These are phyloP conservation scores for Strix uralensis DNA, from an alignment of 2,113 vertebrate species.

Conservation along the genomic window DNA sequence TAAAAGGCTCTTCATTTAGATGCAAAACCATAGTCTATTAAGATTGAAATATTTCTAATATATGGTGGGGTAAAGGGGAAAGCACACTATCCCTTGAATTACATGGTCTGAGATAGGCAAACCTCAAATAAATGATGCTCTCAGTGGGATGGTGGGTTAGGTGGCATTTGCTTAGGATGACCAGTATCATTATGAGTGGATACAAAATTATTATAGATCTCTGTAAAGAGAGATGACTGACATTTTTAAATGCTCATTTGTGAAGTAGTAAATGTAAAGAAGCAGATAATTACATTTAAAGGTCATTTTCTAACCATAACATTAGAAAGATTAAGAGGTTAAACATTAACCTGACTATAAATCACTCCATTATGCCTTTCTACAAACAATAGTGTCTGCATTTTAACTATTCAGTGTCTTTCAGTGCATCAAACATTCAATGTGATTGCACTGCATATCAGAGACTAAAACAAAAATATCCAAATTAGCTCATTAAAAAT, in stretches of 20 bases:
- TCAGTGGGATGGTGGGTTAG: neutral
- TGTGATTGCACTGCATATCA: neutral
- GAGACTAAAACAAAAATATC: neutral
- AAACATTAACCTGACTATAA: slow-evolving; percentile 9
- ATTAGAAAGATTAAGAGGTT: slow-evolving; percentile 15
- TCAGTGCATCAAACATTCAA: neutral
- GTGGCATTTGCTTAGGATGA: neutral
- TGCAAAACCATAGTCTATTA: neutral
- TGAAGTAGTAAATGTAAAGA: neutral
- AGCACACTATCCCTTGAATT: neutral
- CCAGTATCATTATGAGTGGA: neutral
- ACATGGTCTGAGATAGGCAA: neutral
- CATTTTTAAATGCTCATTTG: slow-evolving; percentile 3
- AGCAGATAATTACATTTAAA: slow-evolving; percentile 39
- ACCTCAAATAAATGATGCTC: neutral
- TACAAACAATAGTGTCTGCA: neutral
- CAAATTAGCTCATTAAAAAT: neutral
- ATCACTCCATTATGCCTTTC: neutral
- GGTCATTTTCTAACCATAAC: neutral
- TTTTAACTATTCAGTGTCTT: neutral
- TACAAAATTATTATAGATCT: neutral
- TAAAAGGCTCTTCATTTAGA: neutral
- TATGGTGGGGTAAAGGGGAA: neutral
- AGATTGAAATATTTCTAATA: neutral
- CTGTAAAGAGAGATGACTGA: neutral